Conservation (phyloP, 2,797 vertebrate species). For the Poeciliopsis paucimaculata region DNA sequence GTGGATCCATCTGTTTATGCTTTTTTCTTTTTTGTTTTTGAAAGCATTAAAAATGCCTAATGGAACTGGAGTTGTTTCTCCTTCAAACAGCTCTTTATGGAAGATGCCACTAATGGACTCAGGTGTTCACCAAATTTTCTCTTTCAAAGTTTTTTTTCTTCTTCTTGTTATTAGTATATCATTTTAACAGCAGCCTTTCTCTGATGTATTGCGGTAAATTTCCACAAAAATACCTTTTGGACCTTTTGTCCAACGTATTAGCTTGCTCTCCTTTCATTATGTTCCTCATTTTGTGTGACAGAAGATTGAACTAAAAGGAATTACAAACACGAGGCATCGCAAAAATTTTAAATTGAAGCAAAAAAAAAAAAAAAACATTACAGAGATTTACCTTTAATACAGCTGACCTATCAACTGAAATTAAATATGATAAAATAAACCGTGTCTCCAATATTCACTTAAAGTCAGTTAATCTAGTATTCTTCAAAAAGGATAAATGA, state of each 20-base stretch:
- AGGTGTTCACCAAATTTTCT: slow-evolving; percentile 10
- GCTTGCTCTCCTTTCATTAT: neutral
- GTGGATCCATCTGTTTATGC: neutral
- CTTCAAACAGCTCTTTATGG: slow-evolving; percentile 25
- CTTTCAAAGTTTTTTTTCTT: neutral
- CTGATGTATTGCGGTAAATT: neutral
- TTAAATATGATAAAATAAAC: neutral
- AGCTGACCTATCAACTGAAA: neutral
- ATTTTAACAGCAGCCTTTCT: neutral
- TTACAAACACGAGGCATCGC: neutral
- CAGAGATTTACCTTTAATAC: neutral
- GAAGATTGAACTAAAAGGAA: neutral
- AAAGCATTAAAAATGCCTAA: neutral
- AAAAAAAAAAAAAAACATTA: neutral
- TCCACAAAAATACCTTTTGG: neutral
- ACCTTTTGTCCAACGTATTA: neutral
- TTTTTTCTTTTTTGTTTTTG: neutral
- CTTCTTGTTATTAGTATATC: neutral
- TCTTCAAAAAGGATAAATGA: neutral
- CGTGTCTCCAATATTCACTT: neutral
- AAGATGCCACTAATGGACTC: slow-evolving; percentile 20
- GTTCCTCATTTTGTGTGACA: neutral
- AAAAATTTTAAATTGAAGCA: neutral
- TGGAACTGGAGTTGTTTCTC: slow-evolving; percentile 6
- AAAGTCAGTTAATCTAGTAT: neutral